phyloP scores from a whole-genome alignment of 2,797 vertebrate species.

The Phaenicophaeus curvirostris region DNA sequence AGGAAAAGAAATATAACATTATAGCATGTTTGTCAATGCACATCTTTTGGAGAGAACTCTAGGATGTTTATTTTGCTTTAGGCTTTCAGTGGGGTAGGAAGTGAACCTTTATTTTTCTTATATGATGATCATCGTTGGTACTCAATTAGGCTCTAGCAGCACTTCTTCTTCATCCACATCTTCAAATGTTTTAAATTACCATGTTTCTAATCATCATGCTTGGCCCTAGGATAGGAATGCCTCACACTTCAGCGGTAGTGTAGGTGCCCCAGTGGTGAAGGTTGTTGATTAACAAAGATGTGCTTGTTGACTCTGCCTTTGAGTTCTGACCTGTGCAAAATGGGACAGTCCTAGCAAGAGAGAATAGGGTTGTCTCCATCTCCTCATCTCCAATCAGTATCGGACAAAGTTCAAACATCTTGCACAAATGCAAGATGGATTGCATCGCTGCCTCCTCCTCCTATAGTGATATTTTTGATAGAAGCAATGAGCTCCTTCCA shows the following conservation, averaged over 20 bases:
- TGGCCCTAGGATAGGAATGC: background rate
- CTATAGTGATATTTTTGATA: background rate
- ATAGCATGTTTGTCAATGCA: background rate
- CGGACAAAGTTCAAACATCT: background rate
- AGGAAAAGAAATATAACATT: background rate
- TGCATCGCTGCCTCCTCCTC: background rate
- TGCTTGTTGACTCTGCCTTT: background rate
- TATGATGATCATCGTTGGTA: background rate
- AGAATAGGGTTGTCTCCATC: background rate
- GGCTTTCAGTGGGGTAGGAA: background rate
- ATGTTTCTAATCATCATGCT: background rate
- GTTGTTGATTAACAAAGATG: background rate
- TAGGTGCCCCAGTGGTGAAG: background rate
- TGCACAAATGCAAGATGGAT: background rate
- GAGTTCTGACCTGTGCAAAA: background rate
- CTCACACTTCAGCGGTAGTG: background rate
- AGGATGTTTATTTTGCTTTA: background rate
- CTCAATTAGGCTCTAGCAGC: background rate
- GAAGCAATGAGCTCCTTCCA: background rate
- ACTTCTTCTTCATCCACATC: background rate
- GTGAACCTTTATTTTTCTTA: background rate
- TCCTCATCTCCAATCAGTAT: background rate
- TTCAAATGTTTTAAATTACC: background rate
- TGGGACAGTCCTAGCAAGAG: background rate
- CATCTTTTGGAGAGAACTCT: background rate